Evolutionary conservation across 2,113 vertebrate genomes (phyloP), one percentile per base, ranked within the genome.

Genomic region (Oncorhynchus keta): DNA sequence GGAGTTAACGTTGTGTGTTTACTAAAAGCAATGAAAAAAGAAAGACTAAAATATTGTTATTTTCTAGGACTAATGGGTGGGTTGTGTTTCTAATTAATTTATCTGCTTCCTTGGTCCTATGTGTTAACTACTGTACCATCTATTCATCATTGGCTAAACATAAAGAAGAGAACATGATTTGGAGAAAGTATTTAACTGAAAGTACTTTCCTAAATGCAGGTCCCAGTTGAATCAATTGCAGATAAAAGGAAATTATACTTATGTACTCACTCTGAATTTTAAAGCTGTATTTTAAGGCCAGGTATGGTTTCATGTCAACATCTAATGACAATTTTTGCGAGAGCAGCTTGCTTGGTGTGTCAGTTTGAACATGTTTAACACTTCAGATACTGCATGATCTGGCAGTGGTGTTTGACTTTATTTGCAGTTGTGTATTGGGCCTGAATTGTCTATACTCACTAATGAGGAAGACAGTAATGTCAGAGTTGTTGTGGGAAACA

Each of bases 111-210:
- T 55, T 55, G 57, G 72, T 92, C 93, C 89, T 7, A 83, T 93
- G 93, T 93, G 95, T 45, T 45, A 45, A 45, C 39, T 45, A 45
- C 6, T 35, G 32, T 35, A 35, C 39, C 9, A 45, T 95, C 94
- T 96, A 96, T 95, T 94, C 95, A 94, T 94, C 95, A 95, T 95
- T 95, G 95, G 93, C 94, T 95, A 89, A 93, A 94, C 94, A 93
- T 92, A 94, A 94, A 20, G 66, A 16, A 45, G 11, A 45, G 51
- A 18, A 14, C 51, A 55, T 55, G 51, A 14, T 55, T 55, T 55
- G 51, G 14, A 55, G 39, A 45, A 11, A 2, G 51, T 55, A 4
- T 18, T 55, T 55, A 18, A 18, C 51, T 55, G 51, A 18, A 55
- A 5, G 51, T 55, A 18, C 51, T 55, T 55, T 55, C 12, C 51